These are phyloP conservation scores for Astropecten irregularis DNA, from an alignment of 53 echinoderm and acorn worm species.

Conservation along the genomic window DNA sequence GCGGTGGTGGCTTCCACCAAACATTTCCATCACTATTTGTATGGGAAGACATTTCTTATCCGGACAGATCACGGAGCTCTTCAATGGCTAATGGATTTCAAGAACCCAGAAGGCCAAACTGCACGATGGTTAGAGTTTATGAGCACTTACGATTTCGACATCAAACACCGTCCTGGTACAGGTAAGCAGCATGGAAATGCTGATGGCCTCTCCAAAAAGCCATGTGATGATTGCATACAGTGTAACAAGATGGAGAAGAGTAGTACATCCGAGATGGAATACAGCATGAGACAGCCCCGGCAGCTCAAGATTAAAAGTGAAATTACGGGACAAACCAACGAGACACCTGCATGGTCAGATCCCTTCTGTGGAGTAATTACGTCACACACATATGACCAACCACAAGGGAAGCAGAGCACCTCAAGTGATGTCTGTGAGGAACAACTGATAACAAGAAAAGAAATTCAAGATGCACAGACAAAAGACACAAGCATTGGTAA, in stretches of 20 bases:
- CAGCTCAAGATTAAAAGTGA: too few species aligned
- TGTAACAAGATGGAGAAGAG: background rate
- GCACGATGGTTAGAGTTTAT: background rate
- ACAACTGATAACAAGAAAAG: background rate
- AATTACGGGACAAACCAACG: too few species aligned
- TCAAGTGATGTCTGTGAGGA: background rate
- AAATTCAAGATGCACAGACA: background rate
- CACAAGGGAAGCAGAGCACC: background rate
- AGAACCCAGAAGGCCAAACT: too few species aligned
- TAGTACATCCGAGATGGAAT: background rate
- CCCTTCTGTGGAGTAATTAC: background rate
- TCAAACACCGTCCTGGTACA: background rate
- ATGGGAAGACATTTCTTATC: constrained; percentile 19
- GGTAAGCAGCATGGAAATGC: background rate
- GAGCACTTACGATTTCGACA: background rate
- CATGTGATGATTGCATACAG: background rate
- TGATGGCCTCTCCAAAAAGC: background rate
- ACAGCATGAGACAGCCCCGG: background rate
- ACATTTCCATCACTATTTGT: constrained; percentile 48
- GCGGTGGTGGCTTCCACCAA: background rate
- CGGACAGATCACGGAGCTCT: constrained; percentile 41
- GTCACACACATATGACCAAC: background rate
- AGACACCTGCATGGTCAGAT: too few species aligned
- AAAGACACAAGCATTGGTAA: constrained; percentile 18
- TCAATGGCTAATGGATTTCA: constrained; percentile 21